Percentiles rank a stretch among this genome's conserved stretches.
Evolutionary conservation across 2,888 invertebrate species (phyloP).

Genomic region (Amiota communis): DNA sequence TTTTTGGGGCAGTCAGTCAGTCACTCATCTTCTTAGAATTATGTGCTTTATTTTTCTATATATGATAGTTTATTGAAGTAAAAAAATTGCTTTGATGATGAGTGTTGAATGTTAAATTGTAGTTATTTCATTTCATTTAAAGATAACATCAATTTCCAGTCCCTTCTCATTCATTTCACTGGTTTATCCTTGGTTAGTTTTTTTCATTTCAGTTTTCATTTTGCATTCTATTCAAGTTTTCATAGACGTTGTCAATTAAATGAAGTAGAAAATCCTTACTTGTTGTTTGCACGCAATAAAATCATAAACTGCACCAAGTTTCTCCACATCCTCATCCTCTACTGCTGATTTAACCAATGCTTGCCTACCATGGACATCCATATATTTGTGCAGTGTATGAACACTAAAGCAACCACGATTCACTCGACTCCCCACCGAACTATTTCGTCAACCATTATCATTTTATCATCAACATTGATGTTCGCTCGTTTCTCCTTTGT

Average conservation of each 20-base stretch:
- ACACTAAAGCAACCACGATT: no score
- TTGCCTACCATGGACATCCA: no score
- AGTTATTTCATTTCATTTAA: background rate
- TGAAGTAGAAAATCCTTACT: conserved; percentile 39
- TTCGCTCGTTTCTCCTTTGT: background rate
- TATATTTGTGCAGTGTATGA: no score
- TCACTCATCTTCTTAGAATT: no score
- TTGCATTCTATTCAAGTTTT: conserved; percentile 11
- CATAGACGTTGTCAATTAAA: conserved; percentile 38
- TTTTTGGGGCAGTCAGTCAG: background rate
- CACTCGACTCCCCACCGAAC: background rate
- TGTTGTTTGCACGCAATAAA: conserved; percentile 17
- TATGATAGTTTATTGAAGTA: background rate
- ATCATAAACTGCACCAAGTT: conserved; percentile 31
- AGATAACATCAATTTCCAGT: background rate
- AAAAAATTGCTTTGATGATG: conserved; percentile 1
- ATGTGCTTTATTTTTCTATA: background rate
- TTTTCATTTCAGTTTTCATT: background rate
- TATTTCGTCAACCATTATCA: conserved; percentile 8
- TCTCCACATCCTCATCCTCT: no score
- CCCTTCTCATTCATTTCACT: background rate
- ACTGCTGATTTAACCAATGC: no score
- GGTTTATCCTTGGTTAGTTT: background rate
- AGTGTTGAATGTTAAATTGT: background rate
- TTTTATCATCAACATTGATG: conserved; percentile 18